Percentiles rank a stretch among this genome's conserved stretches.
phyloP scores from a whole-genome alignment of 2,113 vertebrate species.

The Coregonus clupeaformis region DNA sequence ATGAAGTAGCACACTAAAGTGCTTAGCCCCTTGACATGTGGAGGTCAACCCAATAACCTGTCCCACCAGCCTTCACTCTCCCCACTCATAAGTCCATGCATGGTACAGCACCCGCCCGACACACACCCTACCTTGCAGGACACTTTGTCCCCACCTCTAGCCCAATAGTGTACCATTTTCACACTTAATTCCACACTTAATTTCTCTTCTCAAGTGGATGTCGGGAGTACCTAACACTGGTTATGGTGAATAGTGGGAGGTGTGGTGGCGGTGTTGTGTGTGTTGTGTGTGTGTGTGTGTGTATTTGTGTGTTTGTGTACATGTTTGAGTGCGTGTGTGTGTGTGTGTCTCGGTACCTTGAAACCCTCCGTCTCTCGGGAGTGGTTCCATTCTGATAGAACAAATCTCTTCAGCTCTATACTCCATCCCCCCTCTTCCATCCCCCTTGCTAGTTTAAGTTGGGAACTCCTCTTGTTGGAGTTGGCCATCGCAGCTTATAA shows the following conservation, averaged over 20 bases:
- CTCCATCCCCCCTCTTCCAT: slow-evolving; percentile 77
- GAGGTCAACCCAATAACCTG: no score
- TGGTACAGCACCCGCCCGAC: not conserved
- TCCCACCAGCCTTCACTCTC: not conserved
- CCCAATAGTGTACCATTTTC: not conserved
- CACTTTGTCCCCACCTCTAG: not conserved
- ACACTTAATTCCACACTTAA: slow-evolving; percentile 22
- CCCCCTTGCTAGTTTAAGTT: slow-evolving; percentile 43
- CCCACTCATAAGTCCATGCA: not conserved
- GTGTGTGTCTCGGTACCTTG: slow-evolving; percentile 22
- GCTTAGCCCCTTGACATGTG: no score
- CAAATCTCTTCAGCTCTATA: slow-evolving; percentile 45
- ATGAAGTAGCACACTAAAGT: not conserved
- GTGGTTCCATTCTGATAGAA: slow-evolving; percentile 62
- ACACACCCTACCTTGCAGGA: not conserved
- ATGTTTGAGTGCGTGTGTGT: slow-evolving; percentile 2
- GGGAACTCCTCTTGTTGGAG: slow-evolving; percentile 83
- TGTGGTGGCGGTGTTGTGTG: not conserved
- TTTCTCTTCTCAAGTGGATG: slow-evolving; percentile 7
- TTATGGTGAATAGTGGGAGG: not conserved
- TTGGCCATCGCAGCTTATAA: slow-evolving; percentile 86
- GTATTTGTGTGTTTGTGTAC: not conserved
- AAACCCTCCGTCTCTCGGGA: slow-evolving; percentile 66
- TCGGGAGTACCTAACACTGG: slow-evolving; percentile 4
- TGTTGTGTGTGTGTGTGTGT: not conserved